phyloP scores from a whole-genome alignment of 2,797 vertebrate genomes.

The Malacoctenus gilli region DNA sequence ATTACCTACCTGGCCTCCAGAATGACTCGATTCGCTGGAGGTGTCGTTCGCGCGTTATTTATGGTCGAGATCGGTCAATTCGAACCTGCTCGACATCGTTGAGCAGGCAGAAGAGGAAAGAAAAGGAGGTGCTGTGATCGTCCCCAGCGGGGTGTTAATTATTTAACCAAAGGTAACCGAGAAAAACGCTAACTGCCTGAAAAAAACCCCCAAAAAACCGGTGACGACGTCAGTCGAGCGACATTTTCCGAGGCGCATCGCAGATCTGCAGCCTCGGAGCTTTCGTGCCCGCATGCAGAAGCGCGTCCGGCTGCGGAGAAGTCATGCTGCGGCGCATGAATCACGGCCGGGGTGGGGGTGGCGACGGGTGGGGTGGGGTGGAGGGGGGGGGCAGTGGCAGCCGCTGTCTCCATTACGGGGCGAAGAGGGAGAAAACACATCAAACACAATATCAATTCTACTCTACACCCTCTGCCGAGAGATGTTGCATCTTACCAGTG shows the following conservation, averaged over 20 bases:
- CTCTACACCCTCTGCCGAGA: constrained; percentile 48
- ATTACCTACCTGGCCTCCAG: constrained; percentile 61
- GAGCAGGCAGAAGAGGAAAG: constrained; percentile 42
- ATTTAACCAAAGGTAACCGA: constrained; percentile 51
- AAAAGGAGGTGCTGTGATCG: constrained; percentile 37
- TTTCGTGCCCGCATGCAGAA: constrained; percentile 40
- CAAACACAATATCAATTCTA: constrained; percentile 70
- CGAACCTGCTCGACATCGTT: constrained; percentile 39
- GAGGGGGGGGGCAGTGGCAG: constrained; percentile 35
- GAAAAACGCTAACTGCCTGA: constrained; percentile 54
- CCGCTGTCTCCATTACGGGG: constrained; percentile 41
- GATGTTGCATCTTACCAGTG: constrained; percentile 78
- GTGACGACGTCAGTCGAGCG: constrained; percentile 36
- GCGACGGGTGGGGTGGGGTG: no score
- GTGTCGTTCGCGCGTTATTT: constrained; percentile 57
- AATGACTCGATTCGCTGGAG: constrained; percentile 57
- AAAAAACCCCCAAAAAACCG: constrained; percentile 47
- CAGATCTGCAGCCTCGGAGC: constrained; percentile 10
- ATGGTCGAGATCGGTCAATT: constrained; percentile 63
- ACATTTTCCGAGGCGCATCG: constrained; percentile 34
- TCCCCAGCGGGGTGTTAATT: constrained; percentile 44
- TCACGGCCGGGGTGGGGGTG: no score
- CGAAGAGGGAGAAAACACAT: constrained; percentile 39
- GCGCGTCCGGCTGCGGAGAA: constrained; percentile 15
- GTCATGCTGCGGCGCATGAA: constrained; percentile 43